Evolutionary conservation across 2,113 vertebrate genomes (phyloP).

Genomic region (Lipophrys pholis): DNA sequence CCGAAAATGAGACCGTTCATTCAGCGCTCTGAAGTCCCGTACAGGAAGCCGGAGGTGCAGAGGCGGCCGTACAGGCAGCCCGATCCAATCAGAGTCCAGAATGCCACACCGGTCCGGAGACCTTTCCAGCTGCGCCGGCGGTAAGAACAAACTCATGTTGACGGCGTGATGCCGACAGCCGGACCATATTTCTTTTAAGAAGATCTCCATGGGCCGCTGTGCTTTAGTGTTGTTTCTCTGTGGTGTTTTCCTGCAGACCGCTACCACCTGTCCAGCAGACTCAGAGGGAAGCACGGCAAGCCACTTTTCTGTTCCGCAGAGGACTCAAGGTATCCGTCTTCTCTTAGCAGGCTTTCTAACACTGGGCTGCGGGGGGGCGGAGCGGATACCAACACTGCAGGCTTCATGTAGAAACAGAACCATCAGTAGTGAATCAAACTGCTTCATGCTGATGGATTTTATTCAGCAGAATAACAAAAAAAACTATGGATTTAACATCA

Average conservation of each 20-base stretch:
- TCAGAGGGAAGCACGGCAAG: conserved; percentile 92
- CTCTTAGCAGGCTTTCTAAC: no score
- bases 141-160: conserved; percentile 71
- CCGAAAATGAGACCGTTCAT: conserved; percentile 83
- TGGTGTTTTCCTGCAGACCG: conserved; percentile 48
- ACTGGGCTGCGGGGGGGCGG: no score
- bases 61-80: conserved; percentile 84
- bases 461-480: no score
- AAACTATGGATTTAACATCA: no score
- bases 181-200: no score
- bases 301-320: conserved; percentile 93
- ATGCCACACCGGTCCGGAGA: conserved; percentile 76
- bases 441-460: no score
- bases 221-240: no score
- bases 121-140: conserved; percentile 85
- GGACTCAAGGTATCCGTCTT: conserved; percentile 89
- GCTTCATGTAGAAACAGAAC: no score
- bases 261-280: conserved; percentile 67
- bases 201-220: no score
- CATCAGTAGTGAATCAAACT: no score
- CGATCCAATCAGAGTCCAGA: conserved; percentile 84
- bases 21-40: conserved; percentile 81
- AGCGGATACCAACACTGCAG: no score
- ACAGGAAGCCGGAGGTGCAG: conserved; percentile 85
- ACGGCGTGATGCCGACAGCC: no score